Conservation (phyloP, 2,888 invertebrate species). For the Arctia plantaginis region DNA sequence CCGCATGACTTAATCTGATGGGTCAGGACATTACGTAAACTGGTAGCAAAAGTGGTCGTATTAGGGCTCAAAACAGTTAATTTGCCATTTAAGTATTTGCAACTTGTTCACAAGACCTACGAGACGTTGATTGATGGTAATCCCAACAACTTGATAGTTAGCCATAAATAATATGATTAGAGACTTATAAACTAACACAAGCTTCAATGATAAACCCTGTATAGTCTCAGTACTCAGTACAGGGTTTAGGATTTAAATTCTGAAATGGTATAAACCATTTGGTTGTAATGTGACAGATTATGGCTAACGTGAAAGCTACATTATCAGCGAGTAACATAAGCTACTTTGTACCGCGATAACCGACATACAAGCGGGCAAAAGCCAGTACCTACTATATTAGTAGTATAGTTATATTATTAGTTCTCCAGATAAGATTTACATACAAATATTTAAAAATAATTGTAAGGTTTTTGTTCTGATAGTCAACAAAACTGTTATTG, state of each 20-base stretch:
- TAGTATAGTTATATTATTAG: no score
- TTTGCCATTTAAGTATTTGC: constrained; percentile 2
- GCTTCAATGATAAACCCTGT: neutral
- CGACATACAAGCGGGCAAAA: no score
- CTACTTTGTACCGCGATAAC: no score
- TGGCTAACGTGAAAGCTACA: neutral
- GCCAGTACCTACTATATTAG: no score
- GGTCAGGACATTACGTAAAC: constrained; percentile 15
- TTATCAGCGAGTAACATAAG: no score
- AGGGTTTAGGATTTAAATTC: no score
- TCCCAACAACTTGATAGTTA: constrained; percentile 27
- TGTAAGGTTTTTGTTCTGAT: neutral
- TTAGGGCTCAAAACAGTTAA: neutral
- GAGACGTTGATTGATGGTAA: constrained; percentile 37
- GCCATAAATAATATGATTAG: constrained; percentile 1
- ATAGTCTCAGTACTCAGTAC: neutral
- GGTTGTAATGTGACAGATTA: neutral
- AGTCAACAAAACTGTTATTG: no score
- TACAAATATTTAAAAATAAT: no score
- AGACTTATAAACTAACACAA: neutral
- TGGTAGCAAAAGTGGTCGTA: constrained; percentile 6
- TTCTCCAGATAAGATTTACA: no score
- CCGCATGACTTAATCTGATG: constrained; percentile 2
- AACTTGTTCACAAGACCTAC: constrained; percentile 16
- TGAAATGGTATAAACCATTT: neutral